Conservation (phyloP, 2,888 invertebrate species). For the Oscheius sp. region DNA sequence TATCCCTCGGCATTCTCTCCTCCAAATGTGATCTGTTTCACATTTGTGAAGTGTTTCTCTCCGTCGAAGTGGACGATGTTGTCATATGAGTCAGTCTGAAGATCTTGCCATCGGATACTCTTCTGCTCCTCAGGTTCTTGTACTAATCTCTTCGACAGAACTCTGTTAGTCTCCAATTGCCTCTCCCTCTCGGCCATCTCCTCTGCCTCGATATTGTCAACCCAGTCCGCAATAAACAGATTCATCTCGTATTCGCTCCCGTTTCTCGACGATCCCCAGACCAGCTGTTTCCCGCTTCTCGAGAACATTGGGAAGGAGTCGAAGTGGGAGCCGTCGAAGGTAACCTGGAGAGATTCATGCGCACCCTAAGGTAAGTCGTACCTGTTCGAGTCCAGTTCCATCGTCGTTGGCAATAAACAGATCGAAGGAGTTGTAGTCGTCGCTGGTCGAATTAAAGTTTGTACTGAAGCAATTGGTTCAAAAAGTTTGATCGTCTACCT, state of each 20-base stretch:
- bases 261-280: slow-evolving; percentile 38
- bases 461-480: slow-evolving; percentile 7
- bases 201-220: slow-evolving; percentile 8
- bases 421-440: slow-evolving; percentile 52
- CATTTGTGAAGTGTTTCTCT: slow-evolving; percentile 64
- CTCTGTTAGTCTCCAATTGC: slow-evolving; percentile 27
- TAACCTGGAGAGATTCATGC: slow-evolving; percentile 39
- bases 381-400: slow-evolving; percentile 53
- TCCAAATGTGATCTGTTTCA: slow-evolving; percentile 69
- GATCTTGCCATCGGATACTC: slow-evolving; percentile 49
- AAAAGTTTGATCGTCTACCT: not conserved
- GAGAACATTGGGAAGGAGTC: slow-evolving; percentile 63
- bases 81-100: slow-evolving; percentile 50
- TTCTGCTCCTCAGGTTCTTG: not conserved
- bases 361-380: not conserved
- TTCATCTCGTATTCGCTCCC: slow-evolving; percentile 50
- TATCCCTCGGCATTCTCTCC: slow-evolving; percentile 71
- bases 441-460: slow-evolving; percentile 25
- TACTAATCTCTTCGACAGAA: not conserved
- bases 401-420: slow-evolving; percentile 56
- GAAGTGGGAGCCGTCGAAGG: slow-evolving; percentile 51
- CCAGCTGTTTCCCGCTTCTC: slow-evolving; percentile 49
- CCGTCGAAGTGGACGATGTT: slow-evolving; percentile 54
- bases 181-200: not conserved
- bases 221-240: slow-evolving; percentile 63